Evolutionary conservation across 2,797 vertebrate species (phyloP).

Genomic region (Furcifer pardalis): DNA sequence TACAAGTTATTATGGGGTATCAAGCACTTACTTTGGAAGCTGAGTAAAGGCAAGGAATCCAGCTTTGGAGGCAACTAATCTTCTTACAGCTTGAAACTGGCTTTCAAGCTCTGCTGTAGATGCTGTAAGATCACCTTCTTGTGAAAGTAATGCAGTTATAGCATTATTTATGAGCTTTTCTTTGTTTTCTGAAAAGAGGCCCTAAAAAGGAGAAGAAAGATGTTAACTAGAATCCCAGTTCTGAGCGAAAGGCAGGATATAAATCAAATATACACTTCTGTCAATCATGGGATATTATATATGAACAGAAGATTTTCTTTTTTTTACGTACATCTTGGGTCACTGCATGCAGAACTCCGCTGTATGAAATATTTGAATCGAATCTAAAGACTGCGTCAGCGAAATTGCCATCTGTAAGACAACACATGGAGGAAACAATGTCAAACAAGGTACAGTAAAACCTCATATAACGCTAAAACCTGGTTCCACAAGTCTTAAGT

Average conservation of each 20-base stretch:
- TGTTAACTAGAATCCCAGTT: constrained; percentile 14
- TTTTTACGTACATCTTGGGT: constrained; percentile 94
- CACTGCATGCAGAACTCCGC: constrained; percentile 96
- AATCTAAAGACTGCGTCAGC: constrained; percentile 97
- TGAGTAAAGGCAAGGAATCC: constrained; percentile 98
- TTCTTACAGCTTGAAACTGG: constrained; percentile 96
- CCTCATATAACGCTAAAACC: too few relatives aligned
- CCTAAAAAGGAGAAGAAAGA: constrained; percentile 75
- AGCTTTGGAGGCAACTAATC: constrained; percentile 97
- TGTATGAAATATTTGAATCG: constrained; percentile 98
- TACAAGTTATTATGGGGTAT: not conserved
- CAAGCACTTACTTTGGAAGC: constrained; percentile 90
- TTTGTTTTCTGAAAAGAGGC: constrained; percentile 99
- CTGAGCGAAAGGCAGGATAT: too few relatives aligned
- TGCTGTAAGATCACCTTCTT: constrained; percentile 88
- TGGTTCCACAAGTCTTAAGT: too few relatives aligned
- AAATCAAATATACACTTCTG: not conserved
- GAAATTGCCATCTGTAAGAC: constrained; percentile 90
- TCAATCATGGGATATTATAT: constrained; percentile 36
- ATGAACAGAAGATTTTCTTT: constrained; percentile 33
- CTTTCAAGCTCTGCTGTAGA: constrained; percentile 94
- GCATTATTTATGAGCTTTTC: constrained; percentile 99
- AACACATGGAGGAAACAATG: constrained; percentile 22
- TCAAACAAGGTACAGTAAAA: not conserved
- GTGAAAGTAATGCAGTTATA: constrained; percentile 92